Base-by-base conservation (phyloP, 2,113 vertebrate genomes). In the Pomatostomus ruficeps region DNA sequence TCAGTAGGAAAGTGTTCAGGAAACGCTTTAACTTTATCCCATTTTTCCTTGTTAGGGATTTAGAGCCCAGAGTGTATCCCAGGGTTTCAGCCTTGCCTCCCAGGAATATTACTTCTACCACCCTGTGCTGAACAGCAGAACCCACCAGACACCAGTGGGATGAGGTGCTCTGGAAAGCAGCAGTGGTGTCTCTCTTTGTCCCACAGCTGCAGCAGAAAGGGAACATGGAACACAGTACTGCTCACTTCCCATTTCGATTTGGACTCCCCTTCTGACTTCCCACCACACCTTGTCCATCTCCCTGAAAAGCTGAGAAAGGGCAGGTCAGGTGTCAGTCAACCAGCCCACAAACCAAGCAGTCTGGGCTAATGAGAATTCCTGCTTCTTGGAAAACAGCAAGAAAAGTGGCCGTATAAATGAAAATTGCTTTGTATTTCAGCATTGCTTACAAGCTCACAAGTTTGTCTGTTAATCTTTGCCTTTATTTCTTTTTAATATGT, bases 171-270 rank as follows among this genome's bases (percentile, higher is more conserved):
- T 10, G 59, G 33, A 43, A 29, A 76, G 62, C 71, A 61, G 35
- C 61, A 42, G 58, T n/a, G 11, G 8, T 6, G 3, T 21, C 4
- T 35, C 43, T 48, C 70, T 49, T 46, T 49, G 65, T 59, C 77
- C 49, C n/a, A 10, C 7, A 21, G 28, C 52, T 55, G 31, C 66
- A 66, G 52, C 84, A 52, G 42, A 55, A 65, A 51, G 42, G 14
- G 36, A 38, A 40, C 49, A 6, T 12, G 9, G 11, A n/a, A 15
- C 8, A 3, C 0, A 16, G n/a, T 23, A 26, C 36, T 46, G 10
- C 43, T 85, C 15, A 3, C 11, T 66, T 89, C 17, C 35, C 7
- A 0, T 51, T 74, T 49, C 45, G 40, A 52, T 54, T 40, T 1
- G 2, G n/a, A 28, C 17, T 83, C 12, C 21, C 18, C 23, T 78